Evolutionary conservation across 2,888 invertebrate genomes (phyloP), one percentile per base, ranked within the genome.

Genomic region (Agrilus cyanescens): DNA sequence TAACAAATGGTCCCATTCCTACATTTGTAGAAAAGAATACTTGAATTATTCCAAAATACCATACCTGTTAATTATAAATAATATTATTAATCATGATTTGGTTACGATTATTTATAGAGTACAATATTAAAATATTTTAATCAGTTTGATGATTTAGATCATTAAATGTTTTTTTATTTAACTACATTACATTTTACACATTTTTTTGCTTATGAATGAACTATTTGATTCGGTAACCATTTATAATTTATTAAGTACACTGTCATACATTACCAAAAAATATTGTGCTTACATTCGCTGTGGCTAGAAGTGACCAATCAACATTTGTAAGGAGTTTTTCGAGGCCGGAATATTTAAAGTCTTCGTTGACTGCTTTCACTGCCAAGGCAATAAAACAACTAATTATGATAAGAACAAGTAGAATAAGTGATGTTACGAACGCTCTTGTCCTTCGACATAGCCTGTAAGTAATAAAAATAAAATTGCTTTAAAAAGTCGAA

Each of bases 31-130:
- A 79, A 56, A 80, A 65, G 53, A 80, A 66, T 36, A 79, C 72
- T 60, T 80, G 80, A 30, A 79, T 72, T 48, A 75, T 61, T 1
- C 76, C 75, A 51, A 75, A 78, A 55, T 77, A 76, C 80, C 80
- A 80, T 47, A 57, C 71, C 72, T 72, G 54, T 36, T 64, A 64
- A 46, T 45, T 44, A 41, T 44, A 44, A 36, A 38, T 32, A 41
- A 41, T 25, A 40, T 32, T 12, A 7, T n/a, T n/a, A n/a, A n/a
- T 25, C 37, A 37, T 37, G 8, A 12, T 12, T 32, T 43, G 15
- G 5, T 13, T 15, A 18, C 7, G 4, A 4, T 20, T 5, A 20
- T 20, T 20, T n/a, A n/a, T n/a, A n/a, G n/a, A n/a, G n/a, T n/a
- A n/a, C n/a, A n/a, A n/a, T n/a, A n/a, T n/a, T n/a, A n/a, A n/a